Conservation (phyloP, 1,140 invertebrate species). For the Drosophila subobscura region DNA sequence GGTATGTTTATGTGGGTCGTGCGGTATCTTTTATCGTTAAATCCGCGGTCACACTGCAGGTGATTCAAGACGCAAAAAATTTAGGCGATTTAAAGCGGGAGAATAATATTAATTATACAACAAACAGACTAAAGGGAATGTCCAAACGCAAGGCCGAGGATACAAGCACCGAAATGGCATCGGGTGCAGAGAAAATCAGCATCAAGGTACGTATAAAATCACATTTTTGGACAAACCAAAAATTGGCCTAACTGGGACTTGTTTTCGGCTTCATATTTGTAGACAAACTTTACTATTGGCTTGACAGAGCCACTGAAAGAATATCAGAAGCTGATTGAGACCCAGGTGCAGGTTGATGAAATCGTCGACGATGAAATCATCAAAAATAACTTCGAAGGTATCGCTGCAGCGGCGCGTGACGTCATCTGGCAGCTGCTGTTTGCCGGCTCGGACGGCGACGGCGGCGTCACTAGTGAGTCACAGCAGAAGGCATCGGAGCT, state of each 20-base stretch:
- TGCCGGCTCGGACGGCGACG: neutral
- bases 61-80: neutral
- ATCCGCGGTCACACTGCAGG: too few relatives aligned
- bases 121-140: slow-evolving; percentile 22
- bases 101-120: neutral
- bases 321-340: slow-evolving; percentile 53
- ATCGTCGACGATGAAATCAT: slow-evolving; percentile 58
- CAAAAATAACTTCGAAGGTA: slow-evolving; percentile 55
- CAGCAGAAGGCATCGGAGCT: slow-evolving; percentile 57
- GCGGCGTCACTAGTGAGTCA: slow-evolving; percentile 25
- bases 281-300: slow-evolving; percentile 35
- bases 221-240: neutral
- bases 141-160: slow-evolving; percentile 58
- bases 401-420: slow-evolving; percentile 48
- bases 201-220: slow-evolving; percentile 21
- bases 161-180: slow-evolving; percentile 35
- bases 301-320: slow-evolving; percentile 46
- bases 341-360: slow-evolving; percentile 49
- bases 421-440: slow-evolving; percentile 67
- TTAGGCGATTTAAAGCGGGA: neutral
- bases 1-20: too few relatives aligned
- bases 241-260: neutral
- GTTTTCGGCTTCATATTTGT: neutral
- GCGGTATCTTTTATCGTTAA: too few relatives aligned
- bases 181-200: slow-evolving; percentile 27